A percentile compares a stretch with the other conserved stretches of the same genome.
Evolutionary conservation across 2,888 invertebrate genomes (phyloP).

Genomic region (Zhuqinia jingwanae): DNA sequence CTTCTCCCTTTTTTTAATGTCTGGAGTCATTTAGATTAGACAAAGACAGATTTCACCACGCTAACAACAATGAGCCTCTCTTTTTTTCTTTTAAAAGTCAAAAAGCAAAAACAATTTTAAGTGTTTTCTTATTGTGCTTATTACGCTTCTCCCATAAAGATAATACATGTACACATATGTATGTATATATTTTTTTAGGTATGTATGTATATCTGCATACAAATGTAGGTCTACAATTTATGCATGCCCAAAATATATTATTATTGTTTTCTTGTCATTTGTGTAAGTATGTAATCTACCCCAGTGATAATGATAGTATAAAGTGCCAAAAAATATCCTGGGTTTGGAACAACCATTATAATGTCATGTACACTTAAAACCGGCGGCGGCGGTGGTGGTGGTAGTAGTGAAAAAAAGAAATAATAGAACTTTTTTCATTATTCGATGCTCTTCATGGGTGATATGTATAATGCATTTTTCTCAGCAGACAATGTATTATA

Average conservation of each 20-base stretch:
- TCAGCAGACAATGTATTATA: slow-evolving; percentile 12
- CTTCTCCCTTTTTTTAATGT: slow-evolving; percentile 55
- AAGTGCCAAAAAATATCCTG: slow-evolving; percentile 59
- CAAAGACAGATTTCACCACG: slow-evolving; percentile 71
- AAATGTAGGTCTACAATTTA: too few species aligned
- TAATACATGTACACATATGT: not conserved
- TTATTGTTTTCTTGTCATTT: not conserved
- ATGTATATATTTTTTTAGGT: slow-evolving; percentile 12
- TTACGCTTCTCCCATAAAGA: slow-evolving; percentile 3
- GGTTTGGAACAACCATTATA: slow-evolving; percentile 43
- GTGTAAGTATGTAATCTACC: not conserved
- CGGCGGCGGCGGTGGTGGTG: not conserved
- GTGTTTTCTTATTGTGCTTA: slow-evolving; percentile 64
- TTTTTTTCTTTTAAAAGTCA: slow-evolving; percentile 53
- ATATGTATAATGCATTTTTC: slow-evolving; percentile 2
- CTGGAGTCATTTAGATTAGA: slow-evolving; percentile 74
- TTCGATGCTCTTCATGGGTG: not conserved
- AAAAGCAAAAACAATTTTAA: slow-evolving; percentile 68
- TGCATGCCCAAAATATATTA: not conserved
- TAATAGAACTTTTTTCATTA: slow-evolving; percentile 11
- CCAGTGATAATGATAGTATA: slow-evolving; percentile 51
- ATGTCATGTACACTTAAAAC: slow-evolving; percentile 35
- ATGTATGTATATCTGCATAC: too few species aligned
- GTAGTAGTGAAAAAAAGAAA: too few species aligned
- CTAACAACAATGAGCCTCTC: slow-evolving; percentile 39